These are phyloP conservation scores for Cervus canadensis DNA, from an alignment of 2,113 vertebrate genomes.

Conservation along the genomic window DNA sequence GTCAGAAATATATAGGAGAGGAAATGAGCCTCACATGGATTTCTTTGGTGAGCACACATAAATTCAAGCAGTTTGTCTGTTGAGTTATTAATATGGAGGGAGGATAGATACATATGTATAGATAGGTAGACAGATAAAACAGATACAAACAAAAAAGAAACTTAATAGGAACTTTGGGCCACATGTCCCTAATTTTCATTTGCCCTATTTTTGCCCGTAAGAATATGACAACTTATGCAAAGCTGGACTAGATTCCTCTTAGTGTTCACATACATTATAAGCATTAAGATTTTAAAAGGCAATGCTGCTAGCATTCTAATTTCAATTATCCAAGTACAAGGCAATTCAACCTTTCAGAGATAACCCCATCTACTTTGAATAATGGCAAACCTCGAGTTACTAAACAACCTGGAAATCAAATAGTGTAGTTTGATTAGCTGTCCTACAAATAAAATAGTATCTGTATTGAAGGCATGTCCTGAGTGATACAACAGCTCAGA, in stretches of 20 bases:
- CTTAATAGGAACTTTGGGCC: not conserved
- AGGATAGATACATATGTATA: not conserved
- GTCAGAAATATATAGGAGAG: not conserved
- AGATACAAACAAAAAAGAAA: not conserved
- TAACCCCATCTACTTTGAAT: slow-evolving; percentile 28
- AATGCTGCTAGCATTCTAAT: slow-evolving; percentile 67
- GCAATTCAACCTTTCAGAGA: slow-evolving; percentile 61
- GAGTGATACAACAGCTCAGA: not conserved
- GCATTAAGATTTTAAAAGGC: slow-evolving; percentile 73
- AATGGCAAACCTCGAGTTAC: not conserved
- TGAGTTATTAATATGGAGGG: not conserved
- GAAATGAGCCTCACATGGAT: not conserved
- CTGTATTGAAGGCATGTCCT: not conserved
- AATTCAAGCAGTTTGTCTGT: not conserved
- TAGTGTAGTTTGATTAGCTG: not conserved
- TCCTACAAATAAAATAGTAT: slow-evolving; percentile 17
- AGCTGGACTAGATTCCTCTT: slow-evolving; percentile 65
- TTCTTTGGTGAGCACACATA: not conserved
- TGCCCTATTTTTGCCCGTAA: not conserved
- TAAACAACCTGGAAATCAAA: slow-evolving; percentile 39
- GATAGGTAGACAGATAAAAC: not conserved
- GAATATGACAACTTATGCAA: not conserved
- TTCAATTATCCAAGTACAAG: slow-evolving; percentile 65
- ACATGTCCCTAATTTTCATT: slow-evolving; percentile 1
- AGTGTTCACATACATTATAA: slow-evolving; percentile 67